Evolutionary conservation across 2,888 invertebrate species (phyloP).

Genomic region (Eristalis arbustorum): DNA sequence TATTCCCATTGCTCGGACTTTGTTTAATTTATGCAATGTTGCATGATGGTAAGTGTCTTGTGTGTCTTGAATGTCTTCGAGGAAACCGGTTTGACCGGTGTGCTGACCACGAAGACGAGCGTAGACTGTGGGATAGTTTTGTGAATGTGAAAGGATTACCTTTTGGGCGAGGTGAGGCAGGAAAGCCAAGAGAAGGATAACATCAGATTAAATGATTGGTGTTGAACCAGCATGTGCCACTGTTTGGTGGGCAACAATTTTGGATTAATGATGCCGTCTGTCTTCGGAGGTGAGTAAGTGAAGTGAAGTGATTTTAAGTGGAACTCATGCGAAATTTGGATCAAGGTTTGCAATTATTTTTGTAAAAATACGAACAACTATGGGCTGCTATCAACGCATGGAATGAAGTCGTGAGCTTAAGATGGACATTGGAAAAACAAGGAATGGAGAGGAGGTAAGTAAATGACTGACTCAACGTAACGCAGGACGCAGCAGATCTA

Average conservation of each 20-base stretch:
- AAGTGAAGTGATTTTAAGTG: background rate
- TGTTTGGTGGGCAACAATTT: background rate
- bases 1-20: slow-evolving; percentile 71
- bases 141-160: slow-evolving; percentile 24
- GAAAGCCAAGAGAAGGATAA: slow-evolving; percentile 1
- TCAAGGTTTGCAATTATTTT: background rate
- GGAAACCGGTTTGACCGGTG: slow-evolving; percentile 74
- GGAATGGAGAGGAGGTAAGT: no score
- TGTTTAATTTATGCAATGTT: slow-evolving; percentile 63
- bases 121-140: slow-evolving; percentile 32
- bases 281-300: background rate
- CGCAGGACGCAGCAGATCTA: no score
- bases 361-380: background rate
- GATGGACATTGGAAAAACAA: background rate
- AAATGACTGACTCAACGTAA: no score
- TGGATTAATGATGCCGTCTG: slow-evolving; percentile 12
- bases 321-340: background rate
- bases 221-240: background rate
- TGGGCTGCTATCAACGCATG: background rate
- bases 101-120: slow-evolving; percentile 67
- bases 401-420: background rate
- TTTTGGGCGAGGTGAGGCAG: slow-evolving; percentile 17
- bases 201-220: slow-evolving; percentile 8
- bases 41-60: slow-evolving; percentile 55
- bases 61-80: slow-evolving; percentile 37